Evolutionary conservation across 2,113 vertebrate species (phyloP).

Genomic region (Dicentrarchus labrax): DNA sequence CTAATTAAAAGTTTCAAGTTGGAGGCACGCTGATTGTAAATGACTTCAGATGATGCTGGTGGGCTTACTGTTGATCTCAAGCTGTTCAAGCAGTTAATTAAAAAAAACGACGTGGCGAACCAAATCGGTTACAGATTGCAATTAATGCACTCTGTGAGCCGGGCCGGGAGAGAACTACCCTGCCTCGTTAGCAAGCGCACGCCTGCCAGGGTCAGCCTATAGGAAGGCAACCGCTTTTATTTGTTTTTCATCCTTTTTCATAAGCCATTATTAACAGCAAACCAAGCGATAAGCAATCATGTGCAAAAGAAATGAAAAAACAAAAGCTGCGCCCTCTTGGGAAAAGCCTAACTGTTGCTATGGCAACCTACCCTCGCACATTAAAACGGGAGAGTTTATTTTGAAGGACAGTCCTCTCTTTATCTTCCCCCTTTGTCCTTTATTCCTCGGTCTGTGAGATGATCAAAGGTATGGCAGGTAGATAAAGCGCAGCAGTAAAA

Average conservation of each 20-base stretch:
- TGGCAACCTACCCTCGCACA: conserved; percentile 73
- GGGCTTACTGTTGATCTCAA: conserved; percentile 82
- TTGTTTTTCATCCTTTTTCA: conserved; percentile 69
- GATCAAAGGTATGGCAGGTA: conserved; percentile 69
- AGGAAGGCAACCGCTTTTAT: conserved; percentile 51
- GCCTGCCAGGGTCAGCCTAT: conserved; percentile 67
- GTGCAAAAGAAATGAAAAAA: conserved; percentile 35
- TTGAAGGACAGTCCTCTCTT: conserved; percentile 60
- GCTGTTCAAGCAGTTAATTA: conserved; percentile 85
- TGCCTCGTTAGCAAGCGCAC: conserved; percentile 70
- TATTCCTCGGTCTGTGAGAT: conserved; percentile 37
- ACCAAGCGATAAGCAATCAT: conserved; percentile 69
- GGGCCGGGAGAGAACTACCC: conserved; percentile 63
- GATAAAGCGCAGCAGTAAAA: conserved; percentile 47
- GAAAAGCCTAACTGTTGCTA: conserved; percentile 81
- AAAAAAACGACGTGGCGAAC: conserved; percentile 74
- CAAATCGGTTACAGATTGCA: conserved; percentile 85
- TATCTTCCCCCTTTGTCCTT: conserved; percentile 53
- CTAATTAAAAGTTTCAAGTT: conserved; percentile 84
- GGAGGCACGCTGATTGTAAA: conserved; percentile 81
- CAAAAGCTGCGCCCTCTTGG: conserved; percentile 47
- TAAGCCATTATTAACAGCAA: conserved; percentile 79
- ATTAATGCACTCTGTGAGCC: conserved; percentile 75
- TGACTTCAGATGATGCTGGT: conserved; percentile 76
- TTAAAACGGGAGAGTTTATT: conserved; percentile 47